Percentiles rank a stretch among this genome's conserved stretches.
phyloP scores from a whole-genome alignment of 2,888 invertebrate species.

The Sclerodermus sp. region DNA sequence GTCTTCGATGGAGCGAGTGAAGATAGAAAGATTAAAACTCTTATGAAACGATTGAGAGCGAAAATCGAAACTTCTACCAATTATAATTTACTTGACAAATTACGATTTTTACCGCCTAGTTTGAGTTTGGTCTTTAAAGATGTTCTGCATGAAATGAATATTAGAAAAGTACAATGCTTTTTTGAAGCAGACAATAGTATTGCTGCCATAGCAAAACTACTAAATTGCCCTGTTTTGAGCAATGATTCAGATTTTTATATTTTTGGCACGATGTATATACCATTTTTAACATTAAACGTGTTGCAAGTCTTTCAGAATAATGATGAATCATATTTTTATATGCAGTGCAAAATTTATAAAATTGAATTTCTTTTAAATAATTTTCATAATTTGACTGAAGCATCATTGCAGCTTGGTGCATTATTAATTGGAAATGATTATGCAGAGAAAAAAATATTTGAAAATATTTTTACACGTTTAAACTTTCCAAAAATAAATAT shows the following conservation, averaged over 20 bases:
- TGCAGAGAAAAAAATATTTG: conserved; percentile 69
- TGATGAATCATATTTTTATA: conserved; percentile 48
- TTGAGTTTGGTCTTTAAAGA: conserved; percentile 77
- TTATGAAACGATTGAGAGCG: conserved; percentile 62
- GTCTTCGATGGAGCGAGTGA: conserved; percentile 82
- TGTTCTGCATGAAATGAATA: conserved; percentile 66
- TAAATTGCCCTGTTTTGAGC: conserved; percentile 85
- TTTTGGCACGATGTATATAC: conserved; percentile 81
- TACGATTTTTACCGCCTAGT: conserved; percentile 74
- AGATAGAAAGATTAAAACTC: conserved; percentile 70
- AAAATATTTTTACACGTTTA: conserved; percentile 70
- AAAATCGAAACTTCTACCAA: conserved; percentile 62
- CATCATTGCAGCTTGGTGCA: conserved; percentile 76
- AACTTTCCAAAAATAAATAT: conserved; percentile 60
- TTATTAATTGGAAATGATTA: conserved; percentile 90
- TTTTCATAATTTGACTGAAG: conserved; percentile 68
- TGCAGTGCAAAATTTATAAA: conserved; percentile 73
- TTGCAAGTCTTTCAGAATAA: conserved; percentile 30
- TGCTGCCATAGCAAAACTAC: conserved; percentile 75
- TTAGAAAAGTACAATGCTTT: conserved; percentile 73
- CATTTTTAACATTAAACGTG: conserved; percentile 69
- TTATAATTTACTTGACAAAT: conserved; percentile 62
- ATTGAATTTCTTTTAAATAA: conserved; percentile 69
- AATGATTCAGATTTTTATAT: conserved; percentile 95
- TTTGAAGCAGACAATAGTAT: conserved; percentile 91